Percentiles rank a stretch among this genome's conserved stretches.
Conservation (phyloP, 2,888 invertebrate species). For the Tachina grossa region DNA sequence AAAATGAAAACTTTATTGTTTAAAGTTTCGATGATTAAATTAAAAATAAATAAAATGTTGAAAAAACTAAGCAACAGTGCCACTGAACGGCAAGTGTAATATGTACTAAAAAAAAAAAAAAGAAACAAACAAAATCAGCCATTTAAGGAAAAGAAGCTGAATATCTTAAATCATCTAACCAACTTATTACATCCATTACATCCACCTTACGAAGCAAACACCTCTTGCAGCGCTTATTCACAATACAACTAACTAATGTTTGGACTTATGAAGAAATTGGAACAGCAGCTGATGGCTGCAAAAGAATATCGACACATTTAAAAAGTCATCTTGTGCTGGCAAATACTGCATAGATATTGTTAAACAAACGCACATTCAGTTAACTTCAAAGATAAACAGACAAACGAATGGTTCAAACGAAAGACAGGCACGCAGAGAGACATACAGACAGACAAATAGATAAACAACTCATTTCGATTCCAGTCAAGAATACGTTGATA, state of each 20-base stretch:
- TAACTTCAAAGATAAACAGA: conserved; percentile 42
- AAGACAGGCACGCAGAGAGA: neutral
- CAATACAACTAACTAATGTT: neutral
- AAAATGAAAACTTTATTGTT: neutral
- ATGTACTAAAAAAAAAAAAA: neutral
- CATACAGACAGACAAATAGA: conserved; percentile 53
- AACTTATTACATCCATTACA: conserved; percentile 18
- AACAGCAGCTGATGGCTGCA: conserved; percentile 47
- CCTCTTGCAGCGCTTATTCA: neutral
- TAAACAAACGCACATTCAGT: conserved; percentile 28
- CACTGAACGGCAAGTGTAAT: conserved; percentile 17
- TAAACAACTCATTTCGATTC: conserved; percentile 75
- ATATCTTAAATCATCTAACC: conserved; percentile 1
- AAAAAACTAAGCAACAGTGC: conserved; percentile 1
- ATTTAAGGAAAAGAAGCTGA: conserved; percentile 12
- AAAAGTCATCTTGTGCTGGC: conserved; percentile 56
- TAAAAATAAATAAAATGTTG: neutral
- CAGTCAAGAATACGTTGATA: conserved; percentile 77
- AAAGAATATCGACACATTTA: conserved; percentile 61
- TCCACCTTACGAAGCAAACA: conserved; percentile 23
- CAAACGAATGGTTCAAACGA: neutral
- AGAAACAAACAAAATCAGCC: neutral
- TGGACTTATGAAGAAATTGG: conserved; percentile 22
- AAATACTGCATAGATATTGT: conserved; percentile 33
- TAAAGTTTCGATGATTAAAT: neutral